Conservation (phyloP, 2,888 invertebrate genomes). For the Bimastos eiseni region DNA sequence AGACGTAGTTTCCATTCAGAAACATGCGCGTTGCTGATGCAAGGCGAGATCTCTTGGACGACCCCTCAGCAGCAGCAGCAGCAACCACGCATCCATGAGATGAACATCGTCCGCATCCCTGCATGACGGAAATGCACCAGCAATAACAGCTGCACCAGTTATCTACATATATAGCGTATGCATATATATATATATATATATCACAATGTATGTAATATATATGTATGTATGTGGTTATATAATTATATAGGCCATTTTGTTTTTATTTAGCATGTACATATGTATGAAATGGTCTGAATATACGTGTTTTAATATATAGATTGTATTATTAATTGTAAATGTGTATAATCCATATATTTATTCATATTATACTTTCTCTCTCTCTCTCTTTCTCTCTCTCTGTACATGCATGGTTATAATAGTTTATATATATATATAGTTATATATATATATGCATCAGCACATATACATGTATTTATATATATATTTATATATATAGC, state of each 20-base stretch:
- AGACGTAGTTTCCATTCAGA: neutral
- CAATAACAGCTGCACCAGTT: neutral
- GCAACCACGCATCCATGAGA: neutral
- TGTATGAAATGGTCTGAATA: neutral
- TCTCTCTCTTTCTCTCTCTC: no score
- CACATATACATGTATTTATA: neutral
- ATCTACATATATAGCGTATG: no score
- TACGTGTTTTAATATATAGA: neutral
- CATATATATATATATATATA: neutral
- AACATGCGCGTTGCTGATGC: neutral
- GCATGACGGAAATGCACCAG: constrained; percentile 16
- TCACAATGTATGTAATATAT: no score
- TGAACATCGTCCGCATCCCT: neutral
- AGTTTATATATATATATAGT: neutral
- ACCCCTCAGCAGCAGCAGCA: neutral
- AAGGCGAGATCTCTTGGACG: neutral
- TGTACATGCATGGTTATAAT: no score
- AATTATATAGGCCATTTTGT: neutral
- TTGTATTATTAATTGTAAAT: no score
- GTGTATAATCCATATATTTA: no score
- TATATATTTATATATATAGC: neutral
- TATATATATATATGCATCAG: neutral
- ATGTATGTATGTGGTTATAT: neutral
- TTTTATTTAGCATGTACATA: neutral
- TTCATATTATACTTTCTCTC: no score